Evolutionary conservation across 2,797 vertebrate species (phyloP).

Genomic region (Ctenopoma multispine): DNA sequence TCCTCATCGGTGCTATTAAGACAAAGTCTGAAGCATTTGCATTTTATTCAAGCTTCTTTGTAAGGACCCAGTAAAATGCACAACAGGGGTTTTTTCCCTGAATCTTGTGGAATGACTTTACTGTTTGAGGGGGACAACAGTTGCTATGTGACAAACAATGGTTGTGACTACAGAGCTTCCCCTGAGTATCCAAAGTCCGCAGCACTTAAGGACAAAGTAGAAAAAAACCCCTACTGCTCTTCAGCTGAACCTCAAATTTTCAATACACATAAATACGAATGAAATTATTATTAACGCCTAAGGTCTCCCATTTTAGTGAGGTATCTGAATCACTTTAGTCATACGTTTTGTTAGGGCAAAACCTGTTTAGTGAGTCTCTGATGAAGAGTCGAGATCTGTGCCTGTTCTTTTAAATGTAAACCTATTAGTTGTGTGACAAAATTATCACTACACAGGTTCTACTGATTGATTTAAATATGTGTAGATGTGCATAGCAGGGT

Average conservation of each 20-base stretch:
- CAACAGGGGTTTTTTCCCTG: neutral
- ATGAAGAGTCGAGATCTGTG: neutral
- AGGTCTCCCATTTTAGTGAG: neutral
- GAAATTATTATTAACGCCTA: neutral
- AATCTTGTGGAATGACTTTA: neutral
- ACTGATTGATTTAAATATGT: neutral
- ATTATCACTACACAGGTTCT: constrained; percentile 1
- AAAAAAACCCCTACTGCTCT: neutral
- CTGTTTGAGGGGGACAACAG: constrained; percentile 16
- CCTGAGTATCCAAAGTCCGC: neutral
- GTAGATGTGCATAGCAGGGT: neutral
- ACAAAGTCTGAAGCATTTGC: constrained; percentile 1
- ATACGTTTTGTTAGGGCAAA: neutral
- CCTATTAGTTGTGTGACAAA: neutral
- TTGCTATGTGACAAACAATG: constrained; percentile 27
- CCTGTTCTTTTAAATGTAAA: neutral
- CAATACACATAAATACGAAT: neutral
- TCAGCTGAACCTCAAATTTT: neutral
- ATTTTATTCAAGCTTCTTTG: constrained; percentile 6
- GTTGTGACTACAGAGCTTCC: neutral
- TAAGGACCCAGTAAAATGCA: neutral
- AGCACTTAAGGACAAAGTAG: neutral
- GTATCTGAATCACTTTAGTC: neutral
- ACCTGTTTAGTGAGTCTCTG: neutral
- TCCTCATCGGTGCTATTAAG: neutral